A percentile compares a stretch with the other conserved stretches of the same genome.
Conservation (phyloP, 2,888 invertebrate genomes). For the Chesias legatella region DNA sequence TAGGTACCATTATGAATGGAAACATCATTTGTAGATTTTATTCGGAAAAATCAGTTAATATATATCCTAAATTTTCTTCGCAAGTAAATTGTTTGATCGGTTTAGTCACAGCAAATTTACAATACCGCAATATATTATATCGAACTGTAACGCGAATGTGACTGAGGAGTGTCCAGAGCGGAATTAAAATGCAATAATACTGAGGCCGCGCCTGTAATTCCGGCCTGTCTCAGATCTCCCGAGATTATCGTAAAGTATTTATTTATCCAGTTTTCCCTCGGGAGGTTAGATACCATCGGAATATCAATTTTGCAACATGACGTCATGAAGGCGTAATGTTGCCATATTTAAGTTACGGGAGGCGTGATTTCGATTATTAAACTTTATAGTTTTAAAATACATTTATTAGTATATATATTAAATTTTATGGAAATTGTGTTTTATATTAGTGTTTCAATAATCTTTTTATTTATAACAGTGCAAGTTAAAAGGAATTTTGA, state of each 20-base stretch:
- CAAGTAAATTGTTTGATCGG: no score
- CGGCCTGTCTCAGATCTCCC: slow-evolving; percentile 70
- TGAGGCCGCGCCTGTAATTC: slow-evolving; percentile 62
- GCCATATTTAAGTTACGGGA: slow-evolving; percentile 63
- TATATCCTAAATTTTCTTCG: no score
- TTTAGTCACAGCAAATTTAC: slow-evolving; percentile 44
- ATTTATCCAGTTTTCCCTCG: slow-evolving; percentile 74
- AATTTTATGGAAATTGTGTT: slow-evolving; percentile 11
- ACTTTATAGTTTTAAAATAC: no score
- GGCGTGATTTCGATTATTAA: slow-evolving; percentile 48
- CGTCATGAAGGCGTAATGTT: slow-evolving; percentile 71
- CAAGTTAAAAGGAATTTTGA: no score
- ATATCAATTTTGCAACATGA: slow-evolving; percentile 76
- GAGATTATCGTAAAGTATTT: slow-evolving; percentile 78
- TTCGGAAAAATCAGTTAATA: no score
- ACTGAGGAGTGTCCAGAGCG: slow-evolving; percentile 65
- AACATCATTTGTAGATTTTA: no score
- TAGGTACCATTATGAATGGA: no score
- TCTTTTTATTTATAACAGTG: no score
- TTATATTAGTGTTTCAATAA: no score
- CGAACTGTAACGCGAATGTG: slow-evolving; percentile 66
- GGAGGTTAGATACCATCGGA: slow-evolving; percentile 75
- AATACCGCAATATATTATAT: slow-evolving; percentile 73
- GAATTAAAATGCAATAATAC: slow-evolving; percentile 79
- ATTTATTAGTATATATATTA: no score